phyloP scores from a whole-genome alignment of 2,113 vertebrate species.

The Chamaea fasciata region DNA sequence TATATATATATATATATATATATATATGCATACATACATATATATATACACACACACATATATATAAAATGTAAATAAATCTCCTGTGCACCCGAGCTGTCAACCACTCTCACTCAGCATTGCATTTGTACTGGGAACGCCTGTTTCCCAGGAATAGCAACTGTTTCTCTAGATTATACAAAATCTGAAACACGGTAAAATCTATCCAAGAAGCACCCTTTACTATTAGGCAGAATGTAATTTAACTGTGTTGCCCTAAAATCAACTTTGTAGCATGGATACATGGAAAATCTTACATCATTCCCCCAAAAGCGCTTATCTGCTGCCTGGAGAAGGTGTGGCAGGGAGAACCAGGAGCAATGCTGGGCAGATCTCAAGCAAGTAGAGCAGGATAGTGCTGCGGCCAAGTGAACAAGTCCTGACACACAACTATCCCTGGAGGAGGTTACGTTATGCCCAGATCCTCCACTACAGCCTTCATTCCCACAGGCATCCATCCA shows the following conservation, averaged over 20 bases:
- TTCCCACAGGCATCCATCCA: conserved; percentile 11
- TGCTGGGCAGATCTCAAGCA: neutral
- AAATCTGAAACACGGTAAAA: neutral
- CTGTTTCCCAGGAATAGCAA: neutral
- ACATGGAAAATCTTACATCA: conserved; percentile 28
- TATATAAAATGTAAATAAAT: neutral
- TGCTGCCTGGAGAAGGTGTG: conserved; percentile 8
- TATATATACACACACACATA: neutral
- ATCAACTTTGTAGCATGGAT: neutral
- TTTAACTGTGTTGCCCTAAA: neutral
- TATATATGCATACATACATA: neutral
- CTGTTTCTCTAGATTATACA: neutral
- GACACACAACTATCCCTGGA: neutral
- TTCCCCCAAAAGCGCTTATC: neutral
- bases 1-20: neutral
- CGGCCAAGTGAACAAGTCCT: conserved; percentile 15
- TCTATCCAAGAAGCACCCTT: neutral
- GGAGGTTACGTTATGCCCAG: neutral
- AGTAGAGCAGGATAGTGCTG: neutral
- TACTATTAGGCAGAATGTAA: neutral
- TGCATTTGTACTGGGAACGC: fast-evolving
- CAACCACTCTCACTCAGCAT: neutral
- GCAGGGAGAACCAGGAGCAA: neutral
- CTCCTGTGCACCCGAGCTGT: neutral
- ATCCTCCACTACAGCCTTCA: neutral